Percentiles rank a stretch among this genome's conserved stretches.
Evolutionary conservation across 92 coral and sea anemone species (phyloP).

Genomic region (Phenganax stokvisi): DNA sequence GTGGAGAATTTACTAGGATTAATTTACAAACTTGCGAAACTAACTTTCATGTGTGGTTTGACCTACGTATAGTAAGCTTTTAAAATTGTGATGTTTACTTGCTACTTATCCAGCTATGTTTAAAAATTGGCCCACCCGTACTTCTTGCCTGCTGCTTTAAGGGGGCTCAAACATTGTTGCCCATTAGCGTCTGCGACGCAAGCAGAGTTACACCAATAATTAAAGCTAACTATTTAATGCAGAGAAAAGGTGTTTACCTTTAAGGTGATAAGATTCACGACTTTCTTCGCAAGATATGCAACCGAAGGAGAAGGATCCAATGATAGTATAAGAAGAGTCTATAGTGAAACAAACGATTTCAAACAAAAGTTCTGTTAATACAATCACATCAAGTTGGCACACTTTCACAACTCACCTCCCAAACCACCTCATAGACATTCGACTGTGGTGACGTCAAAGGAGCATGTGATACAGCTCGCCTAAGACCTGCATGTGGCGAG

Average conservation of each 20-base stretch:
- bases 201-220: neutral
- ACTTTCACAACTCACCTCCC: conserved; percentile 63
- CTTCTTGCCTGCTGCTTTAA: no score
- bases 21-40: no score
- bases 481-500: conserved; percentile 48
- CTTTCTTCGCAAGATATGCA: conserved; percentile 72
- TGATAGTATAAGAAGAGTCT: conserved; percentile 85
- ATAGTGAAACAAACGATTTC: neutral
- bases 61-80: no score
- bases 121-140: no score
- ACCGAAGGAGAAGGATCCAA: conserved; percentile 81
- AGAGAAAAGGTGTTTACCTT: conserved; percentile 51
- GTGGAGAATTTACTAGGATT: no score
- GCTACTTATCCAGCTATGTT: no score
- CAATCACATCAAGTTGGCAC: neutral
- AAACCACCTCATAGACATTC: conserved; percentile 76
- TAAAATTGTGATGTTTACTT: no score
- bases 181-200: neutral
- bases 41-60: no score
- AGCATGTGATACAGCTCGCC: conserved; percentile 67
- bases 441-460: conserved; percentile 73
- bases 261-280: conserved; percentile 70
- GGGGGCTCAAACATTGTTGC: no score
- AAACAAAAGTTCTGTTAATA: neutral
- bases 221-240: neutral